Base-by-base conservation (phyloP, 2,797 vertebrate species). In the Gadopsis bispinosus region DNA sequence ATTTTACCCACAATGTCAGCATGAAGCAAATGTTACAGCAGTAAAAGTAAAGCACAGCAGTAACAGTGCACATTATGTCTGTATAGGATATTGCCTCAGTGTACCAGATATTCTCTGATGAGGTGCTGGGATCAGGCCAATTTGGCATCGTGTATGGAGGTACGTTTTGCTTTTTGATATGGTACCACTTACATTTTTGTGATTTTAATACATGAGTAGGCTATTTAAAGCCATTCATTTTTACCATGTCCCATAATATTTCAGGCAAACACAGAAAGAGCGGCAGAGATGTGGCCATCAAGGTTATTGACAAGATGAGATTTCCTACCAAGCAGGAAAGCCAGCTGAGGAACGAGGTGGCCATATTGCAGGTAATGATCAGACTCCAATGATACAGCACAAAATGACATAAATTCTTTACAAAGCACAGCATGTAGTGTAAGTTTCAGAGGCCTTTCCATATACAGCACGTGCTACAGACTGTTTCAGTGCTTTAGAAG, bases 271-370 rank as follows among this genome's bases (percentile, higher is more conserved):
- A 99, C 37, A 96, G 98, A 89, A 99, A 99, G 91, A 98, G 96
- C 53, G 98, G 98, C 92, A 96, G 98, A 91, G 98, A 99, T 87
- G 98, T 99, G 84, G 98, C 98, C 84, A 99, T 99, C 90, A 99
- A 99, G 92, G 96, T 99, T 65, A 99, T 99, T 71, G 98, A 99
- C 95, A 99, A 99, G 93, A 98, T 99, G 98, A 96, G 96, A 83
- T 99, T 99, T 91, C 98, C 98, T 54, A 99, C 98, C 79, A 99
- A 99, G 93, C 98, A 99, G 85, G 98, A 99, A 93, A 99, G 97
- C 91, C 98, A 99, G 84, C 95, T 99, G 56, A 96, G 98, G 84
- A 99, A 99, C 48, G 98, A 99, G 94, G 98, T 99, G 82, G 97
- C 98, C 89, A 99, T 99, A 89, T 95, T 99, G 90, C 98, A 99